Evolutionary conservation across 2,888 invertebrate genomes (phyloP), one percentile per base, ranked within the genome.

Genomic region (Anarsia innoxiella): DNA sequence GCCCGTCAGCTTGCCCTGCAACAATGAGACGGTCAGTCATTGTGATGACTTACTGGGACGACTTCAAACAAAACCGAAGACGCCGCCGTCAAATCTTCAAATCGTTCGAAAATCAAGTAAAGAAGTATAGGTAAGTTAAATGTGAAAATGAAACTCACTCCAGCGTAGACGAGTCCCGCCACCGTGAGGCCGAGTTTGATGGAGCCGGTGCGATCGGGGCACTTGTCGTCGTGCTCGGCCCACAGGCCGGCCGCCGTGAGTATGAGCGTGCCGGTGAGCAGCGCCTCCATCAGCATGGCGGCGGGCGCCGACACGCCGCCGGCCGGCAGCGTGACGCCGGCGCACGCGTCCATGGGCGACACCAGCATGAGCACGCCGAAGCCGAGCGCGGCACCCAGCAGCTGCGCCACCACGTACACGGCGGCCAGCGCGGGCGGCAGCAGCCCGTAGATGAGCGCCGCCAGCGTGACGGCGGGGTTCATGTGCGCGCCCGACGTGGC

Each of bases 401-500:
- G 8, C 63, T 82, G 79, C 50, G 73, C 75, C 39, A 59, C 19
- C 40, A 30, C 53, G 59, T 77, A 76, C 2, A 45, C 69, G 11
- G 49, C 43, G 6, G 70, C 76, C 2, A 59, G 49, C 23, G 31
- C 37, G 23, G 85, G 60, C 11, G 74, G 66, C 26, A 89, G 68
- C 23, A 78, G 58, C 4, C 88, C 88, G 42, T 85, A 58, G 39
- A 91, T 59, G 34, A 89, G 58, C 23, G 89, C 87, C 2, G 91
- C 89, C 14, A 91, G 74, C 9, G 93, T 91, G 10, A 94, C 91
- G 2, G 91, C 89, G 0, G 94, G 94, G 80, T 94, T 94, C 56
- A 94, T 71, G 73, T 94, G 93, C 12, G 91, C 91, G 33, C 92
- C 92, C 9, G 93, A 92, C 27, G 90, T 83, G 49, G 91, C 90